Base-by-base conservation (phyloP, 2,113 vertebrate species). In the Pogona vitticeps region DNA sequence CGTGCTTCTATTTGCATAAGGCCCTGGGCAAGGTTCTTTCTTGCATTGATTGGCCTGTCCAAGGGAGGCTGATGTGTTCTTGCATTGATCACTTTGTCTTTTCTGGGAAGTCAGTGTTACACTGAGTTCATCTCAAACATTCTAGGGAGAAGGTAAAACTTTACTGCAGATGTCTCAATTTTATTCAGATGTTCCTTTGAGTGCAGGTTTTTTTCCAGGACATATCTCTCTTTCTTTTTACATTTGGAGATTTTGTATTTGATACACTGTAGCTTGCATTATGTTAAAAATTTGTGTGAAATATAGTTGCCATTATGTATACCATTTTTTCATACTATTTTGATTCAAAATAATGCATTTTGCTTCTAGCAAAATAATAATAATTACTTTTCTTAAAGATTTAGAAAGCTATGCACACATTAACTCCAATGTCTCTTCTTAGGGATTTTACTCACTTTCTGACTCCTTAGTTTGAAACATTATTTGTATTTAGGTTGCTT, bases 1-100 rank as follows among this genome's bases (percentile, higher is more conserved):
- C 96, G 97, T 98, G 98, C 97, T 97, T 97, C 97, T 97, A 98
- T 99, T 99, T 99, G 98, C 98, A 99, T 99, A 99, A 98, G 97
- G 98, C 98, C 98, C 98, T 98, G 98, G 98, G 98, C 98, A 99
- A 99, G 98, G 98, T 99, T 99, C 97, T 98, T 99, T 98, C 97
- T 98, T 96, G 96, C 98, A 99, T 99, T 99, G 98, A 99, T 99
- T 99, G 98, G 97, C 97, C 98, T 98, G 98, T 99, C 98, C 98
- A 97, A 97, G 97, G 97, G 97, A 98, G 97, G 96, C 98, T 98
- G 96, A 97, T 98, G 97, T 97, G 97, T 98, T 97, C 96, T 97
- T 95, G 94, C 98, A 98, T 99, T 98, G 98, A 99, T 99, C 98
- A 98, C 97, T 97, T 97, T 98, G 97, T 97, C 95, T 97, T 97